A percentile compares a stretch with the other conserved stretches of the same genome.
phyloP scores from a whole-genome alignment of 2,797 vertebrate genomes.

The Fistularia commersonii region DNA sequence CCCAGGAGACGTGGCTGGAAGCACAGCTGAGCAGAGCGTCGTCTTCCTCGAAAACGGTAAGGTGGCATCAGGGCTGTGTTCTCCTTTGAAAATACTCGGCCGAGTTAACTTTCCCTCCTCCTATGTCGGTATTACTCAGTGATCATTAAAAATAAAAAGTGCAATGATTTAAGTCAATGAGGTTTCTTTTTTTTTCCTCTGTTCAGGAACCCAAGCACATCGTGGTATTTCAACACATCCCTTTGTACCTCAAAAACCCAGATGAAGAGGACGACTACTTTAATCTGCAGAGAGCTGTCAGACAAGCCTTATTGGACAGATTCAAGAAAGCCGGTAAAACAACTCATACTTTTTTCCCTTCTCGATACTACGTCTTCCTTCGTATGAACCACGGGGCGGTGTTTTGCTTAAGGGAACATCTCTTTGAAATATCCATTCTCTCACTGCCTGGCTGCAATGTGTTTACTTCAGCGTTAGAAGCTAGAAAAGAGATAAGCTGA shows the following conservation, averaged over 20 bases:
- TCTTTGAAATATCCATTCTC: neutral
- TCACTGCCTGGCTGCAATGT: constrained; percentile 7
- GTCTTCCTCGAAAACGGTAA: constrained; percentile 47
- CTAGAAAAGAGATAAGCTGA: neutral
- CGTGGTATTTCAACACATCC: constrained; percentile 95
- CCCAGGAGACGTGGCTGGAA: constrained; percentile 90
- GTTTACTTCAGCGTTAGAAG: no score
- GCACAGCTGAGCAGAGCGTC: constrained; percentile 77
- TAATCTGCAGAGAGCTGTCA: constrained; percentile 80
- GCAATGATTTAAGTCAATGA: no score
- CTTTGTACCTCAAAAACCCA: constrained; percentile 80
- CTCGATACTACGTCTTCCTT: neutral
- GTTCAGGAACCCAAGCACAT: constrained; percentile 72
- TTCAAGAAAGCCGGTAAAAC: constrained; percentile 83
- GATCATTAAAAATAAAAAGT: no score
- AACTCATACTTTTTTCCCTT: neutral
- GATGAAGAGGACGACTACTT: constrained; percentile 92
- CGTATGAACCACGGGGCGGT: neutral
- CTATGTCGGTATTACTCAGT: no score
- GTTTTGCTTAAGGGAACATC: constrained; percentile 6
- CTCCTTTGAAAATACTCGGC: neutral
- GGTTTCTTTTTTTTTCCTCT: constrained; percentile 17
- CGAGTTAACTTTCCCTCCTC: constrained; percentile 1
- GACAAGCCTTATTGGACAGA: constrained; percentile 80
- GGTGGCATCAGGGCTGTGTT: constrained; percentile 7